Base-by-base conservation (phyloP, 2,797 vertebrate species). In the Sphaeramia orbicularis region DNA sequence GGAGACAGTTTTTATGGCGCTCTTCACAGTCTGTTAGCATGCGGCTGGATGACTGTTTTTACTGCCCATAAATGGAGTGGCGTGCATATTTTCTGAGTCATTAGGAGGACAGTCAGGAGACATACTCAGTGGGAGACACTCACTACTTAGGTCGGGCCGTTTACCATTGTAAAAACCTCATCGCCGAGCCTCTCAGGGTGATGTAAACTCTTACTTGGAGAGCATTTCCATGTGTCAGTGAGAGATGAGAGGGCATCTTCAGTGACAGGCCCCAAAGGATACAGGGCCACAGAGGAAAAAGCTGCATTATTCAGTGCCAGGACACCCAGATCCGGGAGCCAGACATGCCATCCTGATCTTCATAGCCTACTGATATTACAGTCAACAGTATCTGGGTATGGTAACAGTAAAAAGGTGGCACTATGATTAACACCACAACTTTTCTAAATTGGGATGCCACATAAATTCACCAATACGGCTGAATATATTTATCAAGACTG, bases 221-320 rank as follows among this genome's bases (percentile, higher is more conserved):
- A 85, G 83, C 85, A 83, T 84, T 87, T 85, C 87, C 81, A 88
- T 71, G 83, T 86, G 86, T 85, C 80, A 53, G 59, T 60, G 84
- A 86, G 90, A 87, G 80, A 86, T 76, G 85, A 87, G 85, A 86
- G 83, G 81, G 76, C 74, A 83, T 91, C 89, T 89, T 90, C 80
- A 83, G 57, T 88, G 89, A 86, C 85, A 81, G 58, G 40, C 57
- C 56, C 70, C 61, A 60, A 38, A 80, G 68, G 76, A 76, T 65
- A 76, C 81, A 76, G 71, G 62, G 67, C 77, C 78, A 68, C 47
- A 84, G 81, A 91, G 91, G 87, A 92, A 89, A 91, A 89, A 85
- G 72, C 88, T 94, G 84, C 91, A 93, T 93, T 91, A 93, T 93
- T 93, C 84, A 94, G 86, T 52, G 73, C 75, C 48, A 82, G 65